phyloP scores from a whole-genome alignment of 1,140 invertebrate genomes.

The Bombyx mandarina region DNA sequence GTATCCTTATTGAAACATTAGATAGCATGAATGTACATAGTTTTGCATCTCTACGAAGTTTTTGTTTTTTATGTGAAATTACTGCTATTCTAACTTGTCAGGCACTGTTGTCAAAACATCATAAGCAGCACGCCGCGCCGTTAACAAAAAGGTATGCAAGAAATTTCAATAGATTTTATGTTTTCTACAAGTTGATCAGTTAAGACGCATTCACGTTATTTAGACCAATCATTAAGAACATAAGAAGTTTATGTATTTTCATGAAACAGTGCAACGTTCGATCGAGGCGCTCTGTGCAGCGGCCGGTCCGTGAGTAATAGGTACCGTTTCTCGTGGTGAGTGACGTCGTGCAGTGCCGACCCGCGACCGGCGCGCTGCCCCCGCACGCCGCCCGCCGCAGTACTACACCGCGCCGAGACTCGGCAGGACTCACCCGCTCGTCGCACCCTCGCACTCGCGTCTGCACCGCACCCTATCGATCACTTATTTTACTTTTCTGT shows the following conservation, averaged over 20 bases:
- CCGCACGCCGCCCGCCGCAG: constrained; percentile 29
- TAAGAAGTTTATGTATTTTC: not conserved
- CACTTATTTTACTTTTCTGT: constrained; percentile 12
- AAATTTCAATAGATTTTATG: constrained; percentile 11
- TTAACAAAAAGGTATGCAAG: constrained; percentile 13
- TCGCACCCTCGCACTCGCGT: constrained; percentile 18
- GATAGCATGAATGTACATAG: too few relatives aligned
- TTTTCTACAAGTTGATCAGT: not conserved
- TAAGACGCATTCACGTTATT: not conserved
- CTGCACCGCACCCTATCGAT: constrained; percentile 49
- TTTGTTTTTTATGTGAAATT: too few relatives aligned
- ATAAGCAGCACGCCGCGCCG: constrained; percentile 13
- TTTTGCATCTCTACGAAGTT: too few relatives aligned
- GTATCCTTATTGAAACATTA: too few relatives aligned
- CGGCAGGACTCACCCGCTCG: constrained; percentile 33
- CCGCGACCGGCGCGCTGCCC: constrained; percentile 26
- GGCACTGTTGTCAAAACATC: constrained; percentile 16
- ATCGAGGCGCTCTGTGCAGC: not conserved
- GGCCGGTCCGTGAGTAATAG: constrained; percentile 54
- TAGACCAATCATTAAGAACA: not conserved
- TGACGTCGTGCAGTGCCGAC: constrained; percentile 54
- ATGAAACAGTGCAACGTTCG: not conserved
- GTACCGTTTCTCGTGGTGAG: constrained; percentile 55
- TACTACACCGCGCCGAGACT: constrained; percentile 43
- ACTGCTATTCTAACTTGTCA: too few relatives aligned